Evolutionary conservation across 2,113 vertebrate species (phyloP).

Genomic region (Varanus komodoensis): DNA sequence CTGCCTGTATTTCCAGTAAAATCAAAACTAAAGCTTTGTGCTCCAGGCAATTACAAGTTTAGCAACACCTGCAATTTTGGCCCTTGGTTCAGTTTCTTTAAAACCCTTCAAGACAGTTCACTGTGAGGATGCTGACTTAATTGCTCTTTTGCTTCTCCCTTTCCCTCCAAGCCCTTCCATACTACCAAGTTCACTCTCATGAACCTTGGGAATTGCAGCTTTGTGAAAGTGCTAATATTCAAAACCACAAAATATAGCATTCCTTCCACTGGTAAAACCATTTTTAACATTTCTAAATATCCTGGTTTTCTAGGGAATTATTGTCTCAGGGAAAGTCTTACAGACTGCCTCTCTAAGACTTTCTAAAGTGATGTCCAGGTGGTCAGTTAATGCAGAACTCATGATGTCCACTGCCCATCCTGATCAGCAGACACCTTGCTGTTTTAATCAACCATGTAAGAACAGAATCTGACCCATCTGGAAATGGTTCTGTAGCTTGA

Average conservation of each 20-base stretch:
- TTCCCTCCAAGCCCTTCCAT: not conserved
- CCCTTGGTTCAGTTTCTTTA: not conserved
- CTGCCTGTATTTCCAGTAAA: not conserved
- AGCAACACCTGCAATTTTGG: not conserved
- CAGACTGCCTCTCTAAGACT: constrained; percentile 21
- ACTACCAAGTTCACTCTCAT: not conserved
- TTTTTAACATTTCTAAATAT: not conserved
- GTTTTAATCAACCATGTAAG: constrained; percentile 38
- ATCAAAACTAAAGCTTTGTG: too few species aligned
- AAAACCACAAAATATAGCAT: not conserved
- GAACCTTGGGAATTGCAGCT: not conserved
- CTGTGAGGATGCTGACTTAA: not conserved
- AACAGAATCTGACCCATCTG: constrained; percentile 5
- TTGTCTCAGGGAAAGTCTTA: not conserved
- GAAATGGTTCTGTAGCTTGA: constrained; percentile 40
- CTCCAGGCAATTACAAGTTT: not conserved
- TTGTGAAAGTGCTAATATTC: not conserved
- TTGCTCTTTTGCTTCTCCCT: not conserved
- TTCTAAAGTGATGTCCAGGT: constrained; percentile 40
- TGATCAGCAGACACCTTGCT: constrained; percentile 46
- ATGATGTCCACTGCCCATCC: not conserved
- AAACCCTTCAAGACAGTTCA: not conserved
- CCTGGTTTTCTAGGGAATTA: not conserved
- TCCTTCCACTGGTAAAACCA: not conserved
- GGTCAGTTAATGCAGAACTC: constrained; percentile 29